phyloP scores from a whole-genome alignment of 2,888 invertebrate species.

The Drosophila anomelani region DNA sequence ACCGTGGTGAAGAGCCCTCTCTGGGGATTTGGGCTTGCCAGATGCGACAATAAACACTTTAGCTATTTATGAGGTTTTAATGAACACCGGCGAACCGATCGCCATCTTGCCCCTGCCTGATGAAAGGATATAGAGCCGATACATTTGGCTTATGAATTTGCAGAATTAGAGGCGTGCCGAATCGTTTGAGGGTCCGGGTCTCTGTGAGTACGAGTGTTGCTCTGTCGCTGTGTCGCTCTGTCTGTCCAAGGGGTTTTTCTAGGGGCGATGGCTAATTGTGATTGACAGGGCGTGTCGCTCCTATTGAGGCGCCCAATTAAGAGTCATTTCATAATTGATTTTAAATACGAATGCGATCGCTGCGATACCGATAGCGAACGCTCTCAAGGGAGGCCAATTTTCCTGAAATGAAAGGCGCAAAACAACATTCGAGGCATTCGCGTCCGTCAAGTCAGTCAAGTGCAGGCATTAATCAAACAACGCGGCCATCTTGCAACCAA shows the following conservation, averaged over 20 bases:
- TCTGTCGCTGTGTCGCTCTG: constrained; percentile 15
- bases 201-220: constrained; percentile 21
- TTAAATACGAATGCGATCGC: constrained; percentile 52
- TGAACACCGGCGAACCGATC: constrained; percentile 56
- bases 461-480: constrained; percentile 73
- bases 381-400: constrained; percentile 30
- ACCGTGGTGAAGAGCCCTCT: constrained; percentile 53
- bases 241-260: constrained; percentile 43
- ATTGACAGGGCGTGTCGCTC: constrained; percentile 82
- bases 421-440: constrained; percentile 19
- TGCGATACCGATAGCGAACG: constrained; percentile 8
- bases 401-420: constrained; percentile 22
- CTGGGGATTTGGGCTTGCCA: constrained; percentile 62
- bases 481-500: constrained; percentile 59
- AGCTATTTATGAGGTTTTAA: constrained; percentile 81
- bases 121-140: constrained; percentile 64
- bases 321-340: constrained; percentile 74
- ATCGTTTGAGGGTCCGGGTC: constrained; percentile 47
- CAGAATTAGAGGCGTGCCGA: constrained; percentile 73
- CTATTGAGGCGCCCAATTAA: constrained; percentile 77
- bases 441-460: constrained; percentile 63
- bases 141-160: constrained; percentile 77
- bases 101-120: constrained; percentile 70
- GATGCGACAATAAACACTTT: constrained; percentile 78
- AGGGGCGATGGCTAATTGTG: constrained; percentile 82